These are phyloP conservation scores for Popillia japonica DNA, from an alignment of 1,140 invertebrate genomes.

Conservation along the genomic window DNA sequence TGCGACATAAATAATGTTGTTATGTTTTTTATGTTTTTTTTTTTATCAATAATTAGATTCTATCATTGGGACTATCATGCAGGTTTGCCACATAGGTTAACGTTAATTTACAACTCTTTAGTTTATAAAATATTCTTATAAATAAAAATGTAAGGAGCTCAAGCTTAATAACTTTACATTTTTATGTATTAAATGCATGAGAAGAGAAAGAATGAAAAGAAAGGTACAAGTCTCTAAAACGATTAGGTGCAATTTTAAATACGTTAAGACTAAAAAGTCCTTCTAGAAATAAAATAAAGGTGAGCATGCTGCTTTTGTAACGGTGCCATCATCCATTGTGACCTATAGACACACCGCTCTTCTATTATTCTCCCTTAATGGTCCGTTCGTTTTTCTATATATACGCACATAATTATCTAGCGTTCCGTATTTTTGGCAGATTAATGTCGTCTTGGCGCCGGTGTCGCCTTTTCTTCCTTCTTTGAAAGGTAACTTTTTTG, in stretches of 20 bases:
- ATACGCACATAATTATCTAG: conserved; percentile 27
- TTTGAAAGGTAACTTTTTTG: conserved; percentile 12
- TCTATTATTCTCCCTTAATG: conserved; percentile 33
- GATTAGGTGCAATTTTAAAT: conserved; percentile 26
- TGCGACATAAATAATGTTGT: too few species aligned
- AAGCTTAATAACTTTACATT: too few species aligned
- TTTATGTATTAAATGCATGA: too few species aligned
- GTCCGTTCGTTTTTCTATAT: conserved; percentile 28
- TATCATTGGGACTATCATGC: too few species aligned
- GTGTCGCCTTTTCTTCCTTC: conserved; percentile 1
- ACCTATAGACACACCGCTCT: conserved; percentile 18
- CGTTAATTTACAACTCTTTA: too few species aligned
- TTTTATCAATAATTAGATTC: too few species aligned
- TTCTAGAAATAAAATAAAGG: background rate
- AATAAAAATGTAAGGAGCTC: too few species aligned
- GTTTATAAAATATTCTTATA: too few species aligned
- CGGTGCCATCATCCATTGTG: background rate
- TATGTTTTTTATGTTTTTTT: too few species aligned
- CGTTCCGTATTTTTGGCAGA: conserved; percentile 22
- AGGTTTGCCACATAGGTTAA: too few species aligned
- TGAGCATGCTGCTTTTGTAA: background rate
- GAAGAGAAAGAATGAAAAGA: too few species aligned
- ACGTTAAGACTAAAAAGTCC: conserved; percentile 5
- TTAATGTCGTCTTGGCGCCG: conserved; percentile 23
- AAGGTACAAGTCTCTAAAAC: background rate